Evolutionary conservation across 2,113 vertebrate species (phyloP), one percentile per base, ranked within the genome.

Genomic region (Chloebia gouldiae): DNA sequence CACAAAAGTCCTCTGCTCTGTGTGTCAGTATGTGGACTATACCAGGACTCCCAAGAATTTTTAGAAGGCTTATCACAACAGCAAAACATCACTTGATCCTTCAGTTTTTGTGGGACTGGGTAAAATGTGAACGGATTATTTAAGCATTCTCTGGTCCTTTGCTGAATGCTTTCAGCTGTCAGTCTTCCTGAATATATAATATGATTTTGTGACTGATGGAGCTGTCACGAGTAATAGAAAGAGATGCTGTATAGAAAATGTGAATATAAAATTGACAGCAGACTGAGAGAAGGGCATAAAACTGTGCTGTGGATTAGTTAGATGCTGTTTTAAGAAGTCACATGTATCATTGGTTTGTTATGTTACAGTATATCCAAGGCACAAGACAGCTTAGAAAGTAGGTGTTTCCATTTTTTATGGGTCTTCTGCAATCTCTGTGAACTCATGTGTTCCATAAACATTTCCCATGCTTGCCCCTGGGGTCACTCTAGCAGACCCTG

Each of bases 141-240:
- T 80, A 53, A 92, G 42, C 2, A 1, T 57, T 90, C 3, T 0
- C 42, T 81, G 39, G 47, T 91, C 35, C 81, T 81, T 92, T 70
- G 10, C 51, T 79, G 61, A 79, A 79, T 95, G 91, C 78, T 90
- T 69, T 42, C 25, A 87, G 91, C 78, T 92, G 89, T 81, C 87
- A 89, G 50, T 45, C 65, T 68, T 78, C 54, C 72, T 64, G 51
- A 89, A 66, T 76, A 61, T 37, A n/a, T 49, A 81, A 33, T 1
- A 9, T 45, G 49, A 82, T 69, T 95, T 86, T 61, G 37, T 92
- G 91, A 72, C 69, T 95, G 93, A 79, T 30, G n/a, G 24, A 23
- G 50, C 83, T 81, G 79, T 71, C 25, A 45, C 20, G 73, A 79
- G 28, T 40, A 81, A 73, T 23, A 85, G 49, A 68, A 95, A 93